Evolutionary conservation across 2,888 invertebrate genomes (phyloP).

Genomic region (Sphecodes monilicornis): DNA sequence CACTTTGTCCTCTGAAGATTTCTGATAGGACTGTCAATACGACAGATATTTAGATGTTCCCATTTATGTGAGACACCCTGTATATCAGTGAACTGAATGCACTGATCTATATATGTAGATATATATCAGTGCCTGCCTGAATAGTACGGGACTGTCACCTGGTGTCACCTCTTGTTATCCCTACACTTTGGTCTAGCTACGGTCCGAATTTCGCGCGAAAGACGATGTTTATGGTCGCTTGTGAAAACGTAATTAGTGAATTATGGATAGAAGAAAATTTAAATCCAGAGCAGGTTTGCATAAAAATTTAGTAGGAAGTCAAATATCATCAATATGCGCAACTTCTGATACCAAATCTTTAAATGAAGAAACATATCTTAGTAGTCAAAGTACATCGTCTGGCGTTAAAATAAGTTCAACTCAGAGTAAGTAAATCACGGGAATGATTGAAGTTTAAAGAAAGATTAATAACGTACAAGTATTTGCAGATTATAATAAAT

Average conservation of each 20-base stretch:
- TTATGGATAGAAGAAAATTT: conserved; percentile 70
- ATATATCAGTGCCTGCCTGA: no score
- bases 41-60: no score
- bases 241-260: neutral
- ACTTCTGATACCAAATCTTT: conserved; percentile 9
- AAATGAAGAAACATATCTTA: neutral
- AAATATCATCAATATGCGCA: conserved; percentile 36
- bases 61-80: no score
- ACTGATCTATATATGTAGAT: no score
- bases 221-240: neutral
- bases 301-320: conserved; percentile 49
- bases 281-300: conserved; percentile 58
- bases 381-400: conserved; percentile 20
- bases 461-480: neutral
- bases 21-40: no score
- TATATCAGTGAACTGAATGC: no score
- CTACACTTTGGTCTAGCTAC: neutral
- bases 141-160: no score
- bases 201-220: conserved; percentile 25
- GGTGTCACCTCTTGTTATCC: neutral
- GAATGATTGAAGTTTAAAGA: neutral
- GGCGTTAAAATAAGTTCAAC: conserved; percentile 24
- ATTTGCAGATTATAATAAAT: conserved; percentile 30
- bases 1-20: no score
- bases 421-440: conserved; percentile 32